Conservation (phyloP, 2,797 vertebrate genomes). For the Phoeniculus purpureus region DNA sequence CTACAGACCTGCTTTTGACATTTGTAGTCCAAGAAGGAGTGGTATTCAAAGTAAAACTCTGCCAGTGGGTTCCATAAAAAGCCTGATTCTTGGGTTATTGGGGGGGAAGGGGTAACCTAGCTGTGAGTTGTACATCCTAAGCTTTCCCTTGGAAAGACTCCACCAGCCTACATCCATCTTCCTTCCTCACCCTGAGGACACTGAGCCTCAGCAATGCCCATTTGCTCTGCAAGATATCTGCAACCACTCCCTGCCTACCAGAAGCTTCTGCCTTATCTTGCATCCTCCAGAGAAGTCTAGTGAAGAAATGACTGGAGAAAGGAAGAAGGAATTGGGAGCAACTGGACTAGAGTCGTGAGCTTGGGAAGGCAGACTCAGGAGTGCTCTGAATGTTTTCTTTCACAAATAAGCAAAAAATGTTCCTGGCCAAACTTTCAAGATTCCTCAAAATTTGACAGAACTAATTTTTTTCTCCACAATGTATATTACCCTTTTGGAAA, state of each 20-base stretch:
- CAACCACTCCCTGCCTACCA: neutral
- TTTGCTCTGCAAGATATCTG: neutral
- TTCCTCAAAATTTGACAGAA: neutral
- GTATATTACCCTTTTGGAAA: neutral
- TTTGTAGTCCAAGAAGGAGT: conserved; percentile 50
- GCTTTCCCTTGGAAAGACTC: neutral
- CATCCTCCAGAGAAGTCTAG: neutral
- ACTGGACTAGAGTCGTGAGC: neutral
- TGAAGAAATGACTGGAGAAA: neutral
- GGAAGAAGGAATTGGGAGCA: neutral
- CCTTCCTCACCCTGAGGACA: neutral
- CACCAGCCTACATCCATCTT: neutral
- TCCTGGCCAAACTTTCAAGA: neutral
- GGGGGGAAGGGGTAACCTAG: neutral
- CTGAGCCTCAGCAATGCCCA: neutral
- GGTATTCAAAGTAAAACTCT: neutral
- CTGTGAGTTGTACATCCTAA: neutral
- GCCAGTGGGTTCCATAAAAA: conserved; percentile 27
- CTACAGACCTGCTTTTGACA: conserved; percentile 11
- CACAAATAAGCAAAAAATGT: neutral
- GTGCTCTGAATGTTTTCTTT: neutral
- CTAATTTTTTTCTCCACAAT: neutral
- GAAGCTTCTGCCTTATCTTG: neutral
- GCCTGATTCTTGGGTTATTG: conserved; percentile 1
- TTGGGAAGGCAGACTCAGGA: neutral